Evolutionary conservation across 2,797 vertebrate species (phyloP).

Genomic region (Sebastes minor): DNA sequence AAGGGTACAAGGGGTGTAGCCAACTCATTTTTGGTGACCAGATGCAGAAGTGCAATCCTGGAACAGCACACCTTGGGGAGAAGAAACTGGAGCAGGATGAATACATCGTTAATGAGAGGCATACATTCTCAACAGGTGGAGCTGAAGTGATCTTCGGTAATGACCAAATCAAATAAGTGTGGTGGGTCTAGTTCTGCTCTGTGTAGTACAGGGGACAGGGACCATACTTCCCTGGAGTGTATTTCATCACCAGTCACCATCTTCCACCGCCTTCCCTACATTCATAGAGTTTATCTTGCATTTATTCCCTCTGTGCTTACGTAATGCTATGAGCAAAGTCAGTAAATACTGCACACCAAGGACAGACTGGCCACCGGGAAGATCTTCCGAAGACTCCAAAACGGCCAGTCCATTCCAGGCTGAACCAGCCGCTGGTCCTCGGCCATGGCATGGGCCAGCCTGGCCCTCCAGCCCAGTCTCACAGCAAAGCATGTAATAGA

Average conservation of each 20-base stretch:
- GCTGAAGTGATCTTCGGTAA: background rate
- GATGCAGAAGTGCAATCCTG: background rate
- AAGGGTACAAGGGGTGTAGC: background rate
- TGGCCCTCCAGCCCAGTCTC: background rate
- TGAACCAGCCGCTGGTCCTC: background rate
- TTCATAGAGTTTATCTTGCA: background rate
- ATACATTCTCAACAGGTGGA: background rate
- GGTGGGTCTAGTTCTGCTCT: background rate
- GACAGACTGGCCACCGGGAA: no score
- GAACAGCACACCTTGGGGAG: background rate
- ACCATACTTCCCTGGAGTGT: background rate
- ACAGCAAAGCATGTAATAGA: background rate
- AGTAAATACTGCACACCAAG: background rate
- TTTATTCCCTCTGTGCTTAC: background rate
- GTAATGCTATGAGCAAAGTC: background rate
- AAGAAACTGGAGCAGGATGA: background rate
- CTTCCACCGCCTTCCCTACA: background rate
- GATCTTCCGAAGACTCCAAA: no score
- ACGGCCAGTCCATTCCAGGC: background rate
- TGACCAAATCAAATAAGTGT: background rate
- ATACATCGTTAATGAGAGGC: background rate
- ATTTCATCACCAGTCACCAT: background rate
- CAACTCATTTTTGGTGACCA: background rate
- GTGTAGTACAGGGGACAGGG: background rate
- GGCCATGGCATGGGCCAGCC: no score